phyloP scores from a whole-genome alignment of 2,113 vertebrate genomes.

The Gallinago undulata region DNA sequence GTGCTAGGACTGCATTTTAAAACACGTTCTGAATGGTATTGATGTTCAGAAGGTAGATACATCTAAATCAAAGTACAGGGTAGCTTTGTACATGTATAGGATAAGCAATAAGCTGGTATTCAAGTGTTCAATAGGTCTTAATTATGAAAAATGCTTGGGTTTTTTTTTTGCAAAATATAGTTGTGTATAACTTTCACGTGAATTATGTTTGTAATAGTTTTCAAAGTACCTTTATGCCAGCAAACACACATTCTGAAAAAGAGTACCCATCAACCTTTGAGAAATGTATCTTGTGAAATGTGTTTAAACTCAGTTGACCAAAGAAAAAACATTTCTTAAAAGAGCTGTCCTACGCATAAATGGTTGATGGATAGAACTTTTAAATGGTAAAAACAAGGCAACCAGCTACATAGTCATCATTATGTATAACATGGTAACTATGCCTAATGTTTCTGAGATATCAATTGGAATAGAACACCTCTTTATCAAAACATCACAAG shows the following conservation, averaged over 20 bases:
- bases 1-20: constrained; percentile 29
- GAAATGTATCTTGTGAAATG: not conserved
- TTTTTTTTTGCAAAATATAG: not conserved
- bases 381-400: not conserved
- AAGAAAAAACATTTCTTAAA: not conserved
- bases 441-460: not conserved
- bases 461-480: not conserved
- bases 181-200: not conserved
- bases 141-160: not conserved
- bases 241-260: not conserved
- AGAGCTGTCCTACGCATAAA: not conserved
- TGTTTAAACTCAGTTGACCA: not conserved
- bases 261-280: not conserved
- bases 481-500: not conserved
- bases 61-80: constrained; percentile 21
- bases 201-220: not conserved
- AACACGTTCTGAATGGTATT: not conserved
- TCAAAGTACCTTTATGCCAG: not conserved
- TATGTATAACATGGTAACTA: not conserved
- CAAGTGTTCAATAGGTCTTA: not conserved
- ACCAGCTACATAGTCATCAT: not conserved
- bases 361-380: not conserved
- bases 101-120: not conserved
- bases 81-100: not conserved
- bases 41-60: not conserved